phyloP scores from a whole-genome alignment of 2,113 vertebrate genomes.

The Lathamus discolor region DNA sequence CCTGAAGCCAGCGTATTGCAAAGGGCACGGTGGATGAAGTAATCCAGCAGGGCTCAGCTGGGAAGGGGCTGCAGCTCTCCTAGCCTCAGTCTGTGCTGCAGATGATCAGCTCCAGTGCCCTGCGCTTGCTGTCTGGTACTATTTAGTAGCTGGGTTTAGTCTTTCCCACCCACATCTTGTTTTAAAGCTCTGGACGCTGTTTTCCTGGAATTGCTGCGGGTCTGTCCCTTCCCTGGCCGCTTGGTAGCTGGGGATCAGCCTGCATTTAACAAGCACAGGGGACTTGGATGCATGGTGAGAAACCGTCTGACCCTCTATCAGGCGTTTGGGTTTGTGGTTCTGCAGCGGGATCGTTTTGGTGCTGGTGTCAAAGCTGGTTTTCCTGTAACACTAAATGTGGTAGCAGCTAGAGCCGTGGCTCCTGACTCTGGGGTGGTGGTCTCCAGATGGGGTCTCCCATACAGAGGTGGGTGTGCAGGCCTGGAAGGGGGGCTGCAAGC shows the following conservation, averaged over 20 bases:
- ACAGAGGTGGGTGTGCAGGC: background rate
- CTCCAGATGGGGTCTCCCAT: rapidly evolving
- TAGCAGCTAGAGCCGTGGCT: background rate
- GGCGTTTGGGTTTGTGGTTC: background rate
- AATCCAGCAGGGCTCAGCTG: conserved; percentile 43
- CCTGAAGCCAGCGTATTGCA: background rate
- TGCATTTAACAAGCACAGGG: background rate
- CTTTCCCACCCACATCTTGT: conserved; percentile 17
- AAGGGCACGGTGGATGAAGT: conserved; percentile 21
- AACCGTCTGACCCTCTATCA: background rate
- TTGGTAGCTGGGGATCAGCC: background rate
- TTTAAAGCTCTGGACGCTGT: background rate
- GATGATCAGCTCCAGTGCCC: background rate
- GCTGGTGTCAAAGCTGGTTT: background rate
- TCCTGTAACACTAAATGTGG: background rate
- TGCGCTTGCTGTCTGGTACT: background rate
- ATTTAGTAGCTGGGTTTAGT: background rate
- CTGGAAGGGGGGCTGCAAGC: background rate
- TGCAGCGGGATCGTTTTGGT: background rate
- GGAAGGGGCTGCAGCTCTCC: conserved; percentile 26
- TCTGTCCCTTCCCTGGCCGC: background rate
- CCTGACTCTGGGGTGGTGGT: background rate
- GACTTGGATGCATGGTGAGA: background rate
- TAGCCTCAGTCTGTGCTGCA: background rate
- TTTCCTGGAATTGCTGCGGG: background rate